These are phyloP conservation scores for Euura lappo DNA, from an alignment of 1,140 invertebrate genomes.

Conservation along the genomic window DNA sequence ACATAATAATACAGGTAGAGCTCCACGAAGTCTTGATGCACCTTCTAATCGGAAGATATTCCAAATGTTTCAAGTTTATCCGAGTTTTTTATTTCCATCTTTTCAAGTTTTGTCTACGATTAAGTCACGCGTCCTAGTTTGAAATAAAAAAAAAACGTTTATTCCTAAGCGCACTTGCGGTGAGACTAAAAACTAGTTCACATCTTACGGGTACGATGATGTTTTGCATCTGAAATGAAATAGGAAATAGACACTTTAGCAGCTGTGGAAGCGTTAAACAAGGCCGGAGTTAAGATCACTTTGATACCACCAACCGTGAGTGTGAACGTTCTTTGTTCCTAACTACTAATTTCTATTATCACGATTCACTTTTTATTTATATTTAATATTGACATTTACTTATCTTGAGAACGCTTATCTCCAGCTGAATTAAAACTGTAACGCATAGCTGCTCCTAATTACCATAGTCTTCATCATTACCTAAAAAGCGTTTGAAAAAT, in stretches of 20 bases:
- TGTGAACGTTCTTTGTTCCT: neutral
- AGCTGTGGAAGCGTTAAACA: conserved; percentile 31
- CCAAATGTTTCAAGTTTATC: neutral
- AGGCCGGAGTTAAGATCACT: conserved; percentile 33
- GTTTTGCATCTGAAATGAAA: conserved; percentile 52
- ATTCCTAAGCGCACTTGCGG: neutral
- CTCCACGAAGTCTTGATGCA: neutral
- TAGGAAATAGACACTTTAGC: conserved; percentile 51
- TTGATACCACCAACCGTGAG: neutral
- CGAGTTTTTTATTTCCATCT: neutral
- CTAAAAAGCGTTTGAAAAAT: no score
- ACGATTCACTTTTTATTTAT: no score
- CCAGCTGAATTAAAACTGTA: no score
- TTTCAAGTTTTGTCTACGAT: neutral
- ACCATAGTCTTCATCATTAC: no score
- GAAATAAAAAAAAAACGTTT: neutral
- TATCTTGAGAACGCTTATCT: no score
- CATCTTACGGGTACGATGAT: conserved; percentile 30
- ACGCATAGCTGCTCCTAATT: no score
- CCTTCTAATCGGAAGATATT: neutral
- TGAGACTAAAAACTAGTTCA: conserved; percentile 13
- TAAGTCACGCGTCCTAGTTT: neutral
- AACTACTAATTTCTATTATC: neutral
- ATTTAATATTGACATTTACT: no score
- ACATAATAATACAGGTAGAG: neutral